Percentiles rank a stretch among this genome's conserved stretches.
Conservation (phyloP, 2,113 vertebrate genomes). For the Muntiacus reevesi region DNA sequence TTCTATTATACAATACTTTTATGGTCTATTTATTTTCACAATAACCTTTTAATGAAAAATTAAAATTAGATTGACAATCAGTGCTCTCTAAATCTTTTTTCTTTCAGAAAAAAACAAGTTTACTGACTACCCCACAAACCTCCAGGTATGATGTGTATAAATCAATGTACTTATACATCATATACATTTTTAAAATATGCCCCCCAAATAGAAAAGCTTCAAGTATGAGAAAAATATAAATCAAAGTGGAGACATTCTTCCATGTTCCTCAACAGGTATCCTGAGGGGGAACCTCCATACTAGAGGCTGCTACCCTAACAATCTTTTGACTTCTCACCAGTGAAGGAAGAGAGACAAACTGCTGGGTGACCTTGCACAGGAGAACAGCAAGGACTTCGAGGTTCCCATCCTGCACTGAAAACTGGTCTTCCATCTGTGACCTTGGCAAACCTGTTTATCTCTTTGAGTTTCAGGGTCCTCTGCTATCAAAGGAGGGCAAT, state of each 20-base stretch:
- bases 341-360: not conserved
- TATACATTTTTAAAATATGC: not conserved
- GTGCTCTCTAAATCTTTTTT: not conserved
- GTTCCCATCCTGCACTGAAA: not conserved
- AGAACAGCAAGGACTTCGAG: not conserved
- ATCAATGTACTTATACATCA: not conserved
- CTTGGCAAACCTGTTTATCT: not conserved
- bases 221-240: not conserved
- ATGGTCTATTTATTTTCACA: not conserved
- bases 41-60: constrained; percentile 14
- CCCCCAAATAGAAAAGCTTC: not conserved
- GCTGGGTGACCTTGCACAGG: not conserved
- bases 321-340: not conserved
- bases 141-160: not conserved
- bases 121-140: not conserved
- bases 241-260: not conserved
- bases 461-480: not conserved
- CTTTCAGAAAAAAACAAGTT: not conserved
- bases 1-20: not conserved
- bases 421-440: not conserved
- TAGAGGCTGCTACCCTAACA: not conserved
- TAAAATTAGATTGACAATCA: not conserved
- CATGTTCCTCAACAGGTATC: not conserved
- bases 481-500: not conserved
- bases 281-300: not conserved